Evolutionary conservation across 2,113 vertebrate species (phyloP).

Genomic region (Orcinus orca): DNA sequence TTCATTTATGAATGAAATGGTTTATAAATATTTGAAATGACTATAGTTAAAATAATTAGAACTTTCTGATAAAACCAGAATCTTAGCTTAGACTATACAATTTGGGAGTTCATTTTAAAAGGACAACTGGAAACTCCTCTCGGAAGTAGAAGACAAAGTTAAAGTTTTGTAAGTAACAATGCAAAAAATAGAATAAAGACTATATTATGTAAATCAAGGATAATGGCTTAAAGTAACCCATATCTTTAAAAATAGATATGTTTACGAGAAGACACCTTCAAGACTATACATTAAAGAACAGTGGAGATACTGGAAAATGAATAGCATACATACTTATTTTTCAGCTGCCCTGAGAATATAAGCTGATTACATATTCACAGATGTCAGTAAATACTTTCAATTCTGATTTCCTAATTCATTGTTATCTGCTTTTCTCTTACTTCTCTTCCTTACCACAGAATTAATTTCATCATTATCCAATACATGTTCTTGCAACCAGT

Average conservation of each 20-base stretch:
- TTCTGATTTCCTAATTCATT: not conserved
- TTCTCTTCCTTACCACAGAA: not conserved
- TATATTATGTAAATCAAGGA: not conserved
- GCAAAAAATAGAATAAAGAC: not conserved
- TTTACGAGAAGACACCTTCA: not conserved
- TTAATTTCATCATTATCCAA: not conserved
- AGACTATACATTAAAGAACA: not conserved
- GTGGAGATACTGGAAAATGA: not conserved
- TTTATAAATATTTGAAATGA: constrained; percentile 7
- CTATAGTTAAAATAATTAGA: not conserved
- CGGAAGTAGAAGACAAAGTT: not conserved
- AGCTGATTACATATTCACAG: not conserved
- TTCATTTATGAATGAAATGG: not conserved
- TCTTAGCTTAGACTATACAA: not conserved
- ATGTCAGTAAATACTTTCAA: not conserved
- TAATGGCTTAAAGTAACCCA: not conserved
- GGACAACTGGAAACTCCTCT: not conserved
- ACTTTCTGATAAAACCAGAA: not conserved
- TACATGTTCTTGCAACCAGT: not conserved
- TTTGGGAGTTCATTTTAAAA: not conserved
- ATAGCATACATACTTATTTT: not conserved
- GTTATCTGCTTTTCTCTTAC: not conserved
- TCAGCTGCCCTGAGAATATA: not conserved
- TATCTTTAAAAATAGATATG: not conserved
- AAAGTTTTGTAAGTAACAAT: not conserved